A percentile compares a stretch with the other conserved stretches of the same genome.
phyloP scores from a whole-genome alignment of 2,888 invertebrate species.

The Melanophora roralis region DNA sequence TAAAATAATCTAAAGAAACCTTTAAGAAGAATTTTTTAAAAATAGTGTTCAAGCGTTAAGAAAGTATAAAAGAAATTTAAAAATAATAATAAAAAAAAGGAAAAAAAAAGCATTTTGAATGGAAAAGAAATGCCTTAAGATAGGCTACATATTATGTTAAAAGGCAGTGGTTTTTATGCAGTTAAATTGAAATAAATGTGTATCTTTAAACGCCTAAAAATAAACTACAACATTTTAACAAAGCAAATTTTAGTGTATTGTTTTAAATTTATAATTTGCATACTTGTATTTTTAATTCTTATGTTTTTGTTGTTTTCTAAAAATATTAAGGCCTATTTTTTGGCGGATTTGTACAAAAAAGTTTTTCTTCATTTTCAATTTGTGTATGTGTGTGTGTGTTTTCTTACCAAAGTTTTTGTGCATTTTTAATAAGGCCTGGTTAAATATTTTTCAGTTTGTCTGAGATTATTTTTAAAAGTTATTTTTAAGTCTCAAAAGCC shows the following conservation, averaged over 20 bases:
- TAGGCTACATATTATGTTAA: not conserved
- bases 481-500: not conserved
- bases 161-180: no score
- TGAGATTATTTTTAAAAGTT: no score
- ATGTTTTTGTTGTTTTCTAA: not conserved
- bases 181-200: no score
- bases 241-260: not conserved
- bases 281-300: not conserved
- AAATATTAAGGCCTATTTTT: slow-evolving; percentile 32
- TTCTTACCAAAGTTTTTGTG: not conserved
- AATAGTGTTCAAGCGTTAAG: no score
- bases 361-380: no score
- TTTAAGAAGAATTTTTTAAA: not conserved
- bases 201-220: not conserved
- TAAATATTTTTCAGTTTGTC: slow-evolving; percentile 13
- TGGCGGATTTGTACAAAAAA: not conserved
- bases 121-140: not conserved
- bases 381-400: not conserved
- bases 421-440: not conserved
- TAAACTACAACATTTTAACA: not conserved
- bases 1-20: not conserved
- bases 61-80: not conserved
- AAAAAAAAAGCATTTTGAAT: not conserved
- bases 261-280: no score
- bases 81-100: no score